Conservation (phyloP, 30 jellyfish, hydroid and myxozoan genomes). For the Cassiopea xamachana region DNA sequence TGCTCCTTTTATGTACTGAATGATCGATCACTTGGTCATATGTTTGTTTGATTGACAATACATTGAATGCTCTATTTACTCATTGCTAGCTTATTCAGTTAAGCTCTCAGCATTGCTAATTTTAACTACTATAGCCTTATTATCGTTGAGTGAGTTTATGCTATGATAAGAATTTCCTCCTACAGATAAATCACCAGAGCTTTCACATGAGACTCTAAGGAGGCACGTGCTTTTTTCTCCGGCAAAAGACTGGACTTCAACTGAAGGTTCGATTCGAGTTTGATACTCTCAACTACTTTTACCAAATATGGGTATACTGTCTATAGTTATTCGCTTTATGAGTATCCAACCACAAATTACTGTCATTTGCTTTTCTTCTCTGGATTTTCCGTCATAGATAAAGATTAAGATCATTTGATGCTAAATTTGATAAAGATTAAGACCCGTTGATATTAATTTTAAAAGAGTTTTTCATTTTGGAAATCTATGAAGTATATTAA, state of each 20-base stretch:
- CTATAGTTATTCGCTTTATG: background rate
- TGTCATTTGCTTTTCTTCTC: background rate
- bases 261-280: slow-evolving; percentile 43
- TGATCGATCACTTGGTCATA: too few relatives aligned
- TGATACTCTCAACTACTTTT: background rate
- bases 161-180: background rate
- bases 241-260: slow-evolving; percentile 29
- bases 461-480: too few relatives aligned
- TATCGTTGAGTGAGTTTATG: background rate
- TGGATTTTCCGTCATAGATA: background rate
- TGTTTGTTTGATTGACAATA: too few relatives aligned
- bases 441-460: too few relatives aligned
- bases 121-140: background rate
- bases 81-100: too few relatives aligned
- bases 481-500: too few relatives aligned
- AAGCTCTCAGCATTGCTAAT: background rate
- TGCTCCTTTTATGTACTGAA: too few relatives aligned
- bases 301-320: background rate
- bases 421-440: too few relatives aligned
- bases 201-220: background rate
- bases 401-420: too few relatives aligned
- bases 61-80: too few relatives aligned
- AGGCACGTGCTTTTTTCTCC: slow-evolving; percentile 27
- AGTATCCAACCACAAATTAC: background rate
- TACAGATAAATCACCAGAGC: background rate